These are phyloP conservation scores for Hydrochoerus hydrochaeris DNA, from an alignment of 2,113 vertebrate species.

Conservation along the genomic window DNA sequence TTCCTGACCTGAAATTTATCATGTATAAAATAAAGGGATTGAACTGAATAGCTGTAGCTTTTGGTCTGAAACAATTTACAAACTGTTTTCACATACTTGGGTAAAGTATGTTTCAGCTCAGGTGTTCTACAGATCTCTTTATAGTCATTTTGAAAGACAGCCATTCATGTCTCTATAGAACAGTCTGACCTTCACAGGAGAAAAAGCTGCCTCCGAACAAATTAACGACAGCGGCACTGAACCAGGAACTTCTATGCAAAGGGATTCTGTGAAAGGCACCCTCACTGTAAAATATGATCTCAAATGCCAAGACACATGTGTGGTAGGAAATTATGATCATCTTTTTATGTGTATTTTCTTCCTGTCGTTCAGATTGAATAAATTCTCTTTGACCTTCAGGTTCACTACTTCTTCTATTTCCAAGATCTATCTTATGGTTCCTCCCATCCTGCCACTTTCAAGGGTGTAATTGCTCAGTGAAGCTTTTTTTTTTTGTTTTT, in stretches of 20 bases:
- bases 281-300: background rate
- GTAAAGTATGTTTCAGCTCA: background rate
- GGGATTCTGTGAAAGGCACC: background rate
- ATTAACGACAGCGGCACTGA: background rate
- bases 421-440: background rate
- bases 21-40: background rate
- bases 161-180: background rate
- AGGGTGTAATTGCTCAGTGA: background rate
- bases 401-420: background rate
- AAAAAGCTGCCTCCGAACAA: background rate
- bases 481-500: too few relatives aligned
- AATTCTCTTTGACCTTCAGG: background rate
- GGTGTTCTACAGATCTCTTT: background rate
- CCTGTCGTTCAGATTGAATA: background rate
- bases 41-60: background rate
- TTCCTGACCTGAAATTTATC: background rate
- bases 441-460: background rate
- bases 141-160: conserved; percentile 4
- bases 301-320: background rate
- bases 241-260: background rate
- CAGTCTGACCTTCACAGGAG: background rate
- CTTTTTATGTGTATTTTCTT: background rate
- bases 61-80: background rate
- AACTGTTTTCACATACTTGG: background rate
- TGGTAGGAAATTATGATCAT: background rate